These are phyloP conservation scores for Ptychobarbus kaznakovi DNA, from an alignment of 2,797 vertebrate genomes.

Conservation along the genomic window DNA sequence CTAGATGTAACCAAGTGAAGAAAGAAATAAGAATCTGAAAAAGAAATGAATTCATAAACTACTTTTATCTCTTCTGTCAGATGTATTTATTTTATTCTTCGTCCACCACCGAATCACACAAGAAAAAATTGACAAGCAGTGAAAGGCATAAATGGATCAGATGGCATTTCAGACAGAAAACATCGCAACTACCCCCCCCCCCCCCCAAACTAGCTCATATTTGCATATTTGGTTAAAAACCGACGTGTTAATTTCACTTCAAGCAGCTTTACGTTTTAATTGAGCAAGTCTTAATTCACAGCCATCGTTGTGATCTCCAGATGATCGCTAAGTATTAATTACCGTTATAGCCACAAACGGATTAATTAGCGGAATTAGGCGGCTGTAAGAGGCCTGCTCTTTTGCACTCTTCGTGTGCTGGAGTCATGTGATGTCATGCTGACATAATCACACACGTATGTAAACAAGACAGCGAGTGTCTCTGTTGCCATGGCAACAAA, in stretches of 20 bases:
- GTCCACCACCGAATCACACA: not conserved
- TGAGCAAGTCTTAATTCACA: slow-evolving; percentile 29
- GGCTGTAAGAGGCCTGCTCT: slow-evolving; percentile 27
- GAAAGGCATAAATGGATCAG: not conserved
- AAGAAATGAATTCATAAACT: not conserved
- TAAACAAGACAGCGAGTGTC: slow-evolving; percentile 49
- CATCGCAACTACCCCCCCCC: too few species aligned
- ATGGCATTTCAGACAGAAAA: not conserved
- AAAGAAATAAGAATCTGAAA: not conserved
- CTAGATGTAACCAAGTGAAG: not conserved
- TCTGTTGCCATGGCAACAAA: slow-evolving; percentile 58
- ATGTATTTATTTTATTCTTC: not conserved
- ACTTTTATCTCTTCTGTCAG: not conserved
- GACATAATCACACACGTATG: slow-evolving; percentile 37
- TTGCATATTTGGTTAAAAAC: slow-evolving; percentile 10
- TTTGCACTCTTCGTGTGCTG: slow-evolving; percentile 24
- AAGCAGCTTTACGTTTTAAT: slow-evolving; percentile 19
- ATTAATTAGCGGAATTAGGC: slow-evolving; percentile 38
- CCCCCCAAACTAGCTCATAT: not conserved
- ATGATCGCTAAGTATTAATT: slow-evolving; percentile 38
- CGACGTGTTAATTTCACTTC: slow-evolving; percentile 6
- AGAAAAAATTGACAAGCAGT: not conserved
- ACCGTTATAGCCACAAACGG: slow-evolving; percentile 22
- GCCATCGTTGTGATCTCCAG: slow-evolving; percentile 16
- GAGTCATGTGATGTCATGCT: slow-evolving; percentile 21